phyloP scores from a whole-genome alignment of 2,113 vertebrate species.

The Paratilapia polleni region DNA sequence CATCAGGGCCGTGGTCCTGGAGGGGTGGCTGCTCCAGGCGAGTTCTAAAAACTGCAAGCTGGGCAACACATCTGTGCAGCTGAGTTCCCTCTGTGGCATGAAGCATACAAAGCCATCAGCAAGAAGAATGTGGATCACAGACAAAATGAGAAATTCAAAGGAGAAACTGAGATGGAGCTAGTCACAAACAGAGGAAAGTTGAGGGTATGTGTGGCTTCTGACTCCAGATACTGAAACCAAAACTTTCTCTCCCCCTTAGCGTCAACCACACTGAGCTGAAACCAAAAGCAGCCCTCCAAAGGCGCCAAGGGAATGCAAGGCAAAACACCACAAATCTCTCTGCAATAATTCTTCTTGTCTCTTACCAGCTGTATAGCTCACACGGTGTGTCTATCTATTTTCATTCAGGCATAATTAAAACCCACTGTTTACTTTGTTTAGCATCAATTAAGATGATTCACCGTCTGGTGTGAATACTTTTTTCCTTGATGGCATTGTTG shows the following conservation, averaged over 20 bases:
- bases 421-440: constrained; percentile 64
- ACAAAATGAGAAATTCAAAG: constrained; percentile 29
- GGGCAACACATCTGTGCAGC: constrained; percentile 74
- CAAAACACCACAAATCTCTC: constrained; percentile 35
- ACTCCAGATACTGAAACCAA: constrained; percentile 37
- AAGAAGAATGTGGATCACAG: constrained; percentile 25
- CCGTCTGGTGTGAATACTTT: constrained; percentile 42
- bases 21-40: constrained; percentile 61
- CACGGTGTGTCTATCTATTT: constrained; percentile 43
- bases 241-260: constrained; percentile 34
- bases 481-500: constrained; percentile 44
- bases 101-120: constrained; percentile 40
- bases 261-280: constrained; percentile 19
- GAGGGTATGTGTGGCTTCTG: constrained; percentile 14
- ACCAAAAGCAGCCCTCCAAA: constrained; percentile 31
- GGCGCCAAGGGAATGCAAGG: constrained; percentile 9
- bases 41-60: constrained; percentile 61
- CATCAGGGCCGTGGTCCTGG: constrained; percentile 70
- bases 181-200: constrained; percentile 14
- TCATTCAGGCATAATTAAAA: constrained; percentile 63
- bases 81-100: constrained; percentile 54
- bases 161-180: constrained; percentile 5
- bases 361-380: constrained; percentile 36
- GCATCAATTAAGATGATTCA: constrained; percentile 70
- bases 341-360: constrained; percentile 40